Base-by-base conservation (phyloP, 2,797 vertebrate genomes). In the Takifugu rubripes region DNA sequence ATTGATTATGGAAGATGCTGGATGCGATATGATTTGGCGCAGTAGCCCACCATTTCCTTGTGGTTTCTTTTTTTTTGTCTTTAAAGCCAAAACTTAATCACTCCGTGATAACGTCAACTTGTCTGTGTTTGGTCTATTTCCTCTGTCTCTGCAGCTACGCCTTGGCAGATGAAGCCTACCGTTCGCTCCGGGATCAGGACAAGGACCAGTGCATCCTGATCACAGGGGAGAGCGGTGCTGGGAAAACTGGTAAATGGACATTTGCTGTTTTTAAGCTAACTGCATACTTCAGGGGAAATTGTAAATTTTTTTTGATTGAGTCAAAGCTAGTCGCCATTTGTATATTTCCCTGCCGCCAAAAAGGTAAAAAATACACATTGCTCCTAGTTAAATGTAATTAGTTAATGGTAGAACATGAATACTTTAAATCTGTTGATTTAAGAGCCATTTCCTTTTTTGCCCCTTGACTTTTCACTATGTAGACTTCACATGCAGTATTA, bases 171-270 rank as follows among this genome's bases (percentile, higher is more conserved):
- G 97, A 99, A 89, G 97, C 96, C 3, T 99, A 99, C 81, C 90
- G 97, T 69, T 99, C 97, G 15, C 87, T 99, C 68, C 91, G 96
- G 69, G 96, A 99, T 90, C 97, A 99, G 86, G 97, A 97, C 85
- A 98, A 98, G 87, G 97, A 99, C 87, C 97, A 99, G 49, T 99
- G 97, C 63, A 99, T 99, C 77, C 94, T 99, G 66, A 99, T 99
- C 75, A 99, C 97, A 25, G 97, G 97, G 64, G 97, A 99, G 81
- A 99, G 97, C 2, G 97, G 97, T 64, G 95, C 97, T 64, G 97
- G 97, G 66, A 99, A 99, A 92, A 99, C 97, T 36, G 97, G 97
- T 98, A 85, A 88, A 79, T 21, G 33, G 5, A 40, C 6, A 29
- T 26, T 44, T 7, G 48, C 29, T 26, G 6, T 0, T 25, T 51